These are phyloP conservation scores for Lerema accius DNA, from an alignment of 1,140 invertebrate genomes.

Conservation along the genomic window DNA sequence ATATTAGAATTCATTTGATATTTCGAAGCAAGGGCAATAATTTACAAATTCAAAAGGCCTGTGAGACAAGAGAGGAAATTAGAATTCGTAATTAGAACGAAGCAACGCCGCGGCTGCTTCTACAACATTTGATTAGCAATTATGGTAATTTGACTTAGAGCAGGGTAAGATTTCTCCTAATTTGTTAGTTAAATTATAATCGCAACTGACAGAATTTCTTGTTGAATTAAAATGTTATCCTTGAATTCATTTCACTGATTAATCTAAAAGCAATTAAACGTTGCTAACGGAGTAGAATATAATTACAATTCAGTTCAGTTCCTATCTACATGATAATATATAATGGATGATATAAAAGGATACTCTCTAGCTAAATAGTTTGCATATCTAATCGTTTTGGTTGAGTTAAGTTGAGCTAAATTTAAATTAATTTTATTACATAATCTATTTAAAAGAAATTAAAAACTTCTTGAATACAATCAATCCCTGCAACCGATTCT, in stretches of 20 bases:
- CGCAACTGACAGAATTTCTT: slow-evolving; percentile 58
- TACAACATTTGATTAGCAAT: slow-evolving; percentile 82
- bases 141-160: slow-evolving; percentile 81
- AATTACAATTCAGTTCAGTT: too few relatives aligned
- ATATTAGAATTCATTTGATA: slow-evolving; percentile 67
- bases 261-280: slow-evolving; percentile 12
- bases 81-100: slow-evolving; percentile 80
- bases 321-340: too few relatives aligned
- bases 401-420: too few relatives aligned
- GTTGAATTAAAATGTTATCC: slow-evolving; percentile 44
- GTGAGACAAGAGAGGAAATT: slow-evolving; percentile 79
- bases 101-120: slow-evolving; percentile 66
- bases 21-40: slow-evolving; percentile 66
- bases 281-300: slow-evolving; percentile 2
- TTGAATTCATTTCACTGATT: slow-evolving; percentile 27
- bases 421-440: too few relatives aligned
- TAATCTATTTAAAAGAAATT: too few relatives aligned
- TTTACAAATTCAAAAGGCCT: slow-evolving; percentile 80
- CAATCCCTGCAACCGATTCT: too few relatives aligned
- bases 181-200: slow-evolving; percentile 81
- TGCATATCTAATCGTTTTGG: too few relatives aligned
- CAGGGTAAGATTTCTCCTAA: slow-evolving; percentile 80
- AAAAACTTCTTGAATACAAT: too few relatives aligned
- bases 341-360: too few relatives aligned
- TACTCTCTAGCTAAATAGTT: too few relatives aligned